Base-by-base conservation (phyloP, 2,888 invertebrate genomes). In the Oscheius sp. region DNA sequence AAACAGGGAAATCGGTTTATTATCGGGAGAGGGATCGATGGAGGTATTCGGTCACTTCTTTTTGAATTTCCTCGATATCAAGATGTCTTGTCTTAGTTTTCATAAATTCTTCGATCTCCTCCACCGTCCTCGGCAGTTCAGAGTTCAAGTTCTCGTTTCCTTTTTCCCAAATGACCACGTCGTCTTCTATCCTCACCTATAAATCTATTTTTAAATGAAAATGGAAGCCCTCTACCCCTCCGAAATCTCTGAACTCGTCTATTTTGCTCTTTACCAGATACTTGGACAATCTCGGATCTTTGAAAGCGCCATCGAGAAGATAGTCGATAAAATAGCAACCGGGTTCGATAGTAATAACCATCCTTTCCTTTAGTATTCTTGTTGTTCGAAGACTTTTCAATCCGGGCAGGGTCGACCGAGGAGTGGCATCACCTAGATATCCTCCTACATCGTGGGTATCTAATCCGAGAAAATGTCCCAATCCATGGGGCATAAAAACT, bases 361-460 rank as follows among this genome's bases (percentile, higher is more conserved):
- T 97, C 79, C 92, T 91, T 14, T 91, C 89, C 73, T 90, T 77
- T 50, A 90, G 81, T 0, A 87, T 85, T 14, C 97, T 90, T 0
- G 93, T 92, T 1, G 94, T 95, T 74, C 97, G 90, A 75, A 97
- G 89, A 59, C 90, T 90, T 36, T 90, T 90, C 1, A 94, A 86
- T 30, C 94, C 93, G 0, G 91, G 90, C 67, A 89, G 87, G 0
- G 87, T 86, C 0, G 91, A 91, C 26, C 95, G 90, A 2, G 82
- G 78, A 3, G 67, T 66, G 3, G 82, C 83, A 57, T 84, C 83
- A 3, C 87, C 86, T 44, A 88, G 89, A 88, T 97, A 97, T 1
- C 96, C 98, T 30, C 96, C 97, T 59, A 94, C 95, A 88, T 98
- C 97, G 87, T 98, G 97, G 1, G 95, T 94, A 88, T 98, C 97